These are phyloP conservation scores for Cheirogaleus medius DNA, from an alignment of 2,113 vertebrate genomes.

Conservation along the genomic window DNA sequence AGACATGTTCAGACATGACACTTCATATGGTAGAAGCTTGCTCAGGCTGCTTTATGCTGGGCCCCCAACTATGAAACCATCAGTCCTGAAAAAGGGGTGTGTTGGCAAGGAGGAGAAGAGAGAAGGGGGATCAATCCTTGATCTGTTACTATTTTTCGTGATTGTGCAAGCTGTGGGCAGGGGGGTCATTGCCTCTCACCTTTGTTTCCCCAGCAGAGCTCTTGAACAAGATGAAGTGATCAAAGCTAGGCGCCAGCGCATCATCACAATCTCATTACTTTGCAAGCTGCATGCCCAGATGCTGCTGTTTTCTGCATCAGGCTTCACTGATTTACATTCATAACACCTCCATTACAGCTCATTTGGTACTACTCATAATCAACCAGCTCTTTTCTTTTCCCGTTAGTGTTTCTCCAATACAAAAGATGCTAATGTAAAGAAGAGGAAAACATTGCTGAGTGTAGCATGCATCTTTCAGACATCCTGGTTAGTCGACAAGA, in stretches of 20 bases:
- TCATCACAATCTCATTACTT: slow-evolving; percentile 84
- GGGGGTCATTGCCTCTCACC: slow-evolving; percentile 80
- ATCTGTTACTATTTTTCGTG: not conserved
- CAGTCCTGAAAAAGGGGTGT: slow-evolving; percentile 21
- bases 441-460: not conserved
- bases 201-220: slow-evolving; percentile 83
- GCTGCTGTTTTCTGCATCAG: slow-evolving; percentile 74
- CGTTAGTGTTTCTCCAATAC: not conserved
- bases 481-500: not conserved
- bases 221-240: slow-evolving; percentile 86
- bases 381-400: slow-evolving; percentile 57
- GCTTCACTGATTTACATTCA: slow-evolving; percentile 73
- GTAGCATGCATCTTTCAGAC: not conserved
- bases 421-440: not conserved
- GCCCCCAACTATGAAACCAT: slow-evolving; percentile 60
- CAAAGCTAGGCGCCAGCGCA: slow-evolving; percentile 81
- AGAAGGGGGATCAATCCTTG: not conserved
- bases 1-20: slow-evolving; percentile 55
- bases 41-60: slow-evolving; percentile 33
- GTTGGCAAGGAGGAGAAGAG: not conserved
- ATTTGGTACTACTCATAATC: slow-evolving; percentile 74
- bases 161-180: slow-evolving; percentile 31
- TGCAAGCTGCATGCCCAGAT: slow-evolving; percentile 78
- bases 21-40: slow-evolving; percentile 37
- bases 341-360: slow-evolving; percentile 75